These are phyloP conservation scores for Tragelaphus strepsiceros DNA, from an alignment of 2,113 vertebrate genomes.

Conservation along the genomic window DNA sequence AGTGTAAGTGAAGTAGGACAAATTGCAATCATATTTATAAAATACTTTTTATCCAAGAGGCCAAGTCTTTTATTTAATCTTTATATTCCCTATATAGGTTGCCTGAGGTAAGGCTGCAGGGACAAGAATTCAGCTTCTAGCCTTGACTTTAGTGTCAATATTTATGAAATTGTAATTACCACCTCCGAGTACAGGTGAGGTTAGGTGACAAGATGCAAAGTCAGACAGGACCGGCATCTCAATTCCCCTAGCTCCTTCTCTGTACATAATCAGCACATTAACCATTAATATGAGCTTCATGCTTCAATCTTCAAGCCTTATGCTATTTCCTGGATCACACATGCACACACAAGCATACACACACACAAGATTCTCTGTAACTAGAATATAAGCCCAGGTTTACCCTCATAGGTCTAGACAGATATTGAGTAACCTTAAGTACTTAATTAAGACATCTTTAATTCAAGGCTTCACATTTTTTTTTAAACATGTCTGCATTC, in stretches of 20 bases:
- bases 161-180: background rate
- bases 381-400: background rate
- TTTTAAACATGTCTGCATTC: background rate
- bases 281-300: background rate
- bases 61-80: background rate
- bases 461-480: background rate
- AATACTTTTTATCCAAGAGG: background rate
- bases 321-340: background rate
- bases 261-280: background rate
- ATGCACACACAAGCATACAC: background rate
- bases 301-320: background rate
- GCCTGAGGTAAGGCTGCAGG: background rate
- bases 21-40: background rate
- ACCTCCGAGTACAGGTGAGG: background rate
- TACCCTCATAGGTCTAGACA: background rate
- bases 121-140: background rate
- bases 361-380: background rate
- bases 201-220: background rate
- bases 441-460: background rate
- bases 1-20: background rate
- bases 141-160: background rate
- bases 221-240: background rate
- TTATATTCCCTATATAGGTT: background rate
- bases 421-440: background rate
- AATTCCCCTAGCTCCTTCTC: background rate